Evolutionary conservation across 1,140 invertebrate species (phyloP), one percentile per base, ranked within the genome.

Genomic region (Acromyrmex heyeri): DNA sequence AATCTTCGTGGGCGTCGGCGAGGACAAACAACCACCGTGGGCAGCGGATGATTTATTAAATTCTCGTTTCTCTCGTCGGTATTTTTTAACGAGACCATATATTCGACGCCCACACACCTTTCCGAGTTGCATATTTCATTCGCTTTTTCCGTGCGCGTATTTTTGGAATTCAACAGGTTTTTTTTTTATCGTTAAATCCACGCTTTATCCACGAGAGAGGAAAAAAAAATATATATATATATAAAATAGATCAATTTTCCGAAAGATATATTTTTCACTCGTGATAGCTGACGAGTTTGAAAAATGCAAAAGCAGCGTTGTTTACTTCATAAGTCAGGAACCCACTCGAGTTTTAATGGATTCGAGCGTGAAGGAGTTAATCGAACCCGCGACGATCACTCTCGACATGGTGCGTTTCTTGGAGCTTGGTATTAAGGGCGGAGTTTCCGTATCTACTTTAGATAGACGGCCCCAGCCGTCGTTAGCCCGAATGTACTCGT

Each of bases 41-140:
- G 79, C 38, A 73, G 50, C 67, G 24, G 67, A 73, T 48, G 67
- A 82, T 82, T 82, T 73, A 82, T 82, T 73, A 73, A 72, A 72
- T 61, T 72, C 53, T 44, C 67, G 34, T 73, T 82, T 21, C 55
- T 48, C 76, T 70, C 44, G 10, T 18, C 16, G 65, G 21, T 7
- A 24, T 82, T 82, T 48, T 59, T 57, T 30, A 48, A 21, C 57
- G 57, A 48, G 18, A 44, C 24, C 48, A 10, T 48, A 61, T 24
- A 38, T 44, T 57, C 53, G 34, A 59, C 79, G 67, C 34, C 79
- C 18, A 82, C 67, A 18, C 64, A 16, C 53, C 10, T 27, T 2
- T 27, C 34, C 18, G 7, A 34, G 77, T 55, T 67, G 30, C 53
- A 16, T 21, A 27, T 53, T 53, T 53, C 6, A 59, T 14, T 44